Conservation (phyloP, 2,797 vertebrate genomes). For the Miichthys miiuy region DNA sequence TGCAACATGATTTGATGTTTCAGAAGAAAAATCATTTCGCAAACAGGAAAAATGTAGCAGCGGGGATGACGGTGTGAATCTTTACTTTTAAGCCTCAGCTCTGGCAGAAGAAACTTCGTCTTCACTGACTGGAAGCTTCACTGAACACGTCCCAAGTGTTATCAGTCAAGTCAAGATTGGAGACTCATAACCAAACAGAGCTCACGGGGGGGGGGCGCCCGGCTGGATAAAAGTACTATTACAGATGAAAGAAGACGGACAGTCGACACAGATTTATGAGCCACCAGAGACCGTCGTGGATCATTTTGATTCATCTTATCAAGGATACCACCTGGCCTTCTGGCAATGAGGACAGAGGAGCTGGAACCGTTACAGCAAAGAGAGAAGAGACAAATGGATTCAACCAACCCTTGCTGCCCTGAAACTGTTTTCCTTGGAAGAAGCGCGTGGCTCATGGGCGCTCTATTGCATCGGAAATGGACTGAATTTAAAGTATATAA, state of each 20-base stretch:
- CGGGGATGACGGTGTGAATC: background rate
- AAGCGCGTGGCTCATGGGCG: constrained; percentile 37
- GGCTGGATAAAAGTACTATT: constrained; percentile 67
- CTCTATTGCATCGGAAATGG: constrained; percentile 60
- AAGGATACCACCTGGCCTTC: constrained; percentile 76
- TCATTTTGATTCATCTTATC: constrained; percentile 79
- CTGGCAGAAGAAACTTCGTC: constrained; percentile 27
- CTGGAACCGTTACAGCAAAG: constrained; percentile 59
- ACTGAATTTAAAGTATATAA: constrained; percentile 49
- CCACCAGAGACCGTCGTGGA: constrained; percentile 55
- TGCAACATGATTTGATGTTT: background rate
- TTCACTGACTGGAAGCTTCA: constrained; percentile 11
- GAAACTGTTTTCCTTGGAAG: constrained; percentile 56
- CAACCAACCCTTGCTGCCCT: constrained; percentile 61
- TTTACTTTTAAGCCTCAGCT: constrained; percentile 23
- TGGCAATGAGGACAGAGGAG: constrained; percentile 71
- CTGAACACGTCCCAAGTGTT: constrained; percentile 34
- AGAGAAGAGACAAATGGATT: constrained; percentile 72
- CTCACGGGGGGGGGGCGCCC: constrained; percentile 37
- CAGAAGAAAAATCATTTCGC: constrained; percentile 13
- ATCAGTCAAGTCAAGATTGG: constrained; percentile 66
- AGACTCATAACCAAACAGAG: constrained; percentile 62
- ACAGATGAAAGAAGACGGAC: constrained; percentile 72
- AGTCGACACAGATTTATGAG: constrained; percentile 69
- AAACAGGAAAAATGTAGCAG: background rate